Base-by-base conservation (phyloP, 2,797 vertebrate genomes). In the Yasuhikotakia modesta region DNA sequence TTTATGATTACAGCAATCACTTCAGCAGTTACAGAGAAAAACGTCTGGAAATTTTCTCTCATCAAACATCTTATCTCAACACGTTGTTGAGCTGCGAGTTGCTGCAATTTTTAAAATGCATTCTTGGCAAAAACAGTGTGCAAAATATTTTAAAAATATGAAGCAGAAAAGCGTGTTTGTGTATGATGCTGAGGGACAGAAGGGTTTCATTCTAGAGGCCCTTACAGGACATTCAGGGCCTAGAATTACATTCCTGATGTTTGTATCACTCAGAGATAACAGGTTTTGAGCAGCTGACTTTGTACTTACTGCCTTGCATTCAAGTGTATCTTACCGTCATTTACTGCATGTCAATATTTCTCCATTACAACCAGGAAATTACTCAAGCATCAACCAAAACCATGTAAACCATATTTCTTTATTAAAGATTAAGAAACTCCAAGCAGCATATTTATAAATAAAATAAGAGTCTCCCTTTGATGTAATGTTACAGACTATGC, bases 371-470 rank as follows among this genome's bases (percentile, higher is more conserved):
- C 0, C 19, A 21, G 5, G 66, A 48, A 66, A 82, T 55, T 32
- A 73, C 57, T 69, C 19, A 80, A 69, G 39, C 79, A 69, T 73
- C 53, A 81, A 60, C 65, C 81, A 72, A 75, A 35, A 81, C 24
- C 53, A 80, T 90, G 88, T 89, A 89, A 91, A 91, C 89, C 86
- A 91, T 90, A 88, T 91, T 91, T 92, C 88, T 93, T 93, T 93
- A 93, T 93, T 93, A 91, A 92, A 92, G 90, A 87, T 92, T 92
- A 93, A 91, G 91, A 92, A 93, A 92, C 86, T 92, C 90, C 91
- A 93, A 92, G 92, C 91, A 92, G 91, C 90, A 90, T 91, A 92
- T 91, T 92, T 87, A 92, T 93, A 89, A 92, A 93, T 91, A 91
- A 93, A 92, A 91, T 83, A 85, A 86, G 85, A 83, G 83, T 89